Conservation (phyloP, 2,113 vertebrate genomes). For the Pitta sordida region DNA sequence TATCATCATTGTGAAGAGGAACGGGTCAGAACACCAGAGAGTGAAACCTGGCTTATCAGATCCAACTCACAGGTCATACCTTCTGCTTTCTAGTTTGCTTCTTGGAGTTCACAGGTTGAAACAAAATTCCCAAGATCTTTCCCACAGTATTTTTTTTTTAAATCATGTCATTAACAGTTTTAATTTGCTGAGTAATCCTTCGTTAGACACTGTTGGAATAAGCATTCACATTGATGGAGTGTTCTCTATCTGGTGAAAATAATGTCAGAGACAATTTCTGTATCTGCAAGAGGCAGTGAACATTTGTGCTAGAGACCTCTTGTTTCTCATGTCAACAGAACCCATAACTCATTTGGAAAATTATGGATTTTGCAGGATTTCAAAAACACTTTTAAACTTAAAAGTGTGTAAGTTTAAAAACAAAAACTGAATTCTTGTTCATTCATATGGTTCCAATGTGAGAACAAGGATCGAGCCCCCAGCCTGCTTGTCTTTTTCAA, state of each 20-base stretch:
- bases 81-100: background rate
- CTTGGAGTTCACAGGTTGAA: background rate
- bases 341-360: background rate
- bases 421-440: background rate
- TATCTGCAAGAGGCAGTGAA: background rate
- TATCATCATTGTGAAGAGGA: background rate
- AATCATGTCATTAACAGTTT: background rate
- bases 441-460: background rate
- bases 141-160: background rate
- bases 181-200: accelerated
- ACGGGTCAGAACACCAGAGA: background rate
- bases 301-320: background rate
- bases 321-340: background rate
- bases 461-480: background rate
- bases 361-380: background rate
- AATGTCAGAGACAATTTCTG: background rate
- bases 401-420: background rate
- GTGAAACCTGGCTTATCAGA: background rate
- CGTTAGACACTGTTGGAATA: background rate
- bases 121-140: background rate
- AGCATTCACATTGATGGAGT: accelerated
- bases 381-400: background rate
- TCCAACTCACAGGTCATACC: background rate
- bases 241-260: background rate
- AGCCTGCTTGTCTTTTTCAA: background rate